Percentiles rank a stretch among this genome's conserved stretches.
Conservation (phyloP, 2,797 vertebrate genomes). For the Acanthurus tractus region DNA sequence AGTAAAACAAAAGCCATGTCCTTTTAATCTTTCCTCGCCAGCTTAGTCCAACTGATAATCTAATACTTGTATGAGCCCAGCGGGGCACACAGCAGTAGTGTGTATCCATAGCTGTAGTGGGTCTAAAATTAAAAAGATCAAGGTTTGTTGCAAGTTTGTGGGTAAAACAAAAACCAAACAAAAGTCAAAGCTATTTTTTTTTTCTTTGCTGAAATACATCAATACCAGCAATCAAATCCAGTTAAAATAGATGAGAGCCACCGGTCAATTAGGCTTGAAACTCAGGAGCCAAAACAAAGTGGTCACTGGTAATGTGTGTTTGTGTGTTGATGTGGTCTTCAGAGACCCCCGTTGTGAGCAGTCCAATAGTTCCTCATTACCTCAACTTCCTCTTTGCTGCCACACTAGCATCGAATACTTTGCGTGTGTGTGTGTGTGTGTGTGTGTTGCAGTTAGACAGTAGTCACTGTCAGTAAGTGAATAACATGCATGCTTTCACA, state of each 20-base stretch:
- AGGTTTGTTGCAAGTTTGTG: slow-evolving; percentile 26
- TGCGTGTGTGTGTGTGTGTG: slow-evolving; percentile 4
- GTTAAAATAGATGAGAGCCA: slow-evolving; percentile 25
- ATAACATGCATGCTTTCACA: background rate
- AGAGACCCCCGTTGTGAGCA: slow-evolving; percentile 39
- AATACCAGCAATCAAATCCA: slow-evolving; percentile 37
- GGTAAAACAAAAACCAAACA: slow-evolving; percentile 23
- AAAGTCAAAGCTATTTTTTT: slow-evolving; percentile 45
- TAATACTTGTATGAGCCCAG: slow-evolving; percentile 33
- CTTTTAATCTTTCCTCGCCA: slow-evolving; percentile 48
- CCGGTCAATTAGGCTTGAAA: slow-evolving; percentile 51
- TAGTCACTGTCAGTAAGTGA: background rate
- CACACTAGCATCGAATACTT: slow-evolving; percentile 28
- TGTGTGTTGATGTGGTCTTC: slow-evolving; percentile 30
- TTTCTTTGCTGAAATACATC: slow-evolving; percentile 41
- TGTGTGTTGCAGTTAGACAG: background rate
- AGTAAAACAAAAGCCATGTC: slow-evolving; percentile 41
- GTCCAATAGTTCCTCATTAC: slow-evolving; percentile 57
- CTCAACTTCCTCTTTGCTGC: slow-evolving; percentile 36
- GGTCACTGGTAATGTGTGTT: slow-evolving; percentile 48
- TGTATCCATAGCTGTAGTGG: background rate
- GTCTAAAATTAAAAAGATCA: slow-evolving; percentile 27
- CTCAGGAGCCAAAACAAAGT: slow-evolving; percentile 45
- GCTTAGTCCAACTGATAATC: slow-evolving; percentile 35
- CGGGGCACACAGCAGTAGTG: background rate